Evolutionary conservation across 2,797 vertebrate genomes (phyloP).

Genomic region (Emys orbicularis): DNA sequence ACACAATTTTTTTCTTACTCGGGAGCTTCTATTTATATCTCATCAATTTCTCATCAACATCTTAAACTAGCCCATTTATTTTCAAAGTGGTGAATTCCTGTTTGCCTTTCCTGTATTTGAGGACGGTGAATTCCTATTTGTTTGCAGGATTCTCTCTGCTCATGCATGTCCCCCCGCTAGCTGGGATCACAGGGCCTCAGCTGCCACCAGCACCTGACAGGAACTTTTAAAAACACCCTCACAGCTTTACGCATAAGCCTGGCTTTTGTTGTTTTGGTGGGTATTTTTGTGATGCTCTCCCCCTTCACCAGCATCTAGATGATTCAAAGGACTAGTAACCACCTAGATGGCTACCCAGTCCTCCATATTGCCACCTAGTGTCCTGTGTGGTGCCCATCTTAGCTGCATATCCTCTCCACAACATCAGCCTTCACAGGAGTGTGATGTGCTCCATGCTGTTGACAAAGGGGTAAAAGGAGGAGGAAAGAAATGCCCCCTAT

Average conservation of each 20-base stretch:
- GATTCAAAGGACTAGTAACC: not conserved
- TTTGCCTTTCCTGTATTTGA: not conserved
- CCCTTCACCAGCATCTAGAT: not conserved
- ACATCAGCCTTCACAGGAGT: not conserved
- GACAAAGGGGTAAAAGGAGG: not conserved
- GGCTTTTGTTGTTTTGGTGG: not conserved
- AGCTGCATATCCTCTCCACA: not conserved
- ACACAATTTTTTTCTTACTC: not conserved
- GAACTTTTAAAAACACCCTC: not conserved
- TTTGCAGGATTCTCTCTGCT: not conserved
- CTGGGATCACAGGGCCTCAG: not conserved
- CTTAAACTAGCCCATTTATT: not conserved
- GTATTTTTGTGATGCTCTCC: not conserved
- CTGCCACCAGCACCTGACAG: not conserved
- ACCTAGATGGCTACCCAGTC: not conserved
- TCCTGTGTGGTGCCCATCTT: too few species aligned
- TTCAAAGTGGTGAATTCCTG: not conserved
- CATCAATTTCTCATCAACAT: not conserved
- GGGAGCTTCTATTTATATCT: not conserved
- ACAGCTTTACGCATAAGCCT: not conserved
- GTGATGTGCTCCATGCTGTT: not conserved
- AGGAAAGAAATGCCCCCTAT: not conserved
- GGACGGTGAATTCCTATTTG: not conserved
- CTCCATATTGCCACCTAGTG: not conserved
- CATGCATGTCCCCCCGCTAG: not conserved